These are phyloP conservation scores for Falcunculus frontatus DNA, from an alignment of 2,113 vertebrate species.

Conservation along the genomic window DNA sequence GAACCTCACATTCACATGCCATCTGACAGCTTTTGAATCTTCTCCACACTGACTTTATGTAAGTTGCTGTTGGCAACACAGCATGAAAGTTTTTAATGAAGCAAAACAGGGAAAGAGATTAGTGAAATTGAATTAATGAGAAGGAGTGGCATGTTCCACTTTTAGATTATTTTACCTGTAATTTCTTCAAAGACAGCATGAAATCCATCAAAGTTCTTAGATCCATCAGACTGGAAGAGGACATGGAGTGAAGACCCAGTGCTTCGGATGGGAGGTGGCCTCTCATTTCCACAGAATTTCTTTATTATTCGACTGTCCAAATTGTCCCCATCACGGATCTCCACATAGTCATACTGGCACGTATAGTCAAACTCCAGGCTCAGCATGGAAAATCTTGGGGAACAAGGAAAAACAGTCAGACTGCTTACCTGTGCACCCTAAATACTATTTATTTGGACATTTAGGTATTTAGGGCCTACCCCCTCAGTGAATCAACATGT, in stretches of 20 bases:
- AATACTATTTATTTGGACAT: not conserved
- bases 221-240: conserved; percentile 93
- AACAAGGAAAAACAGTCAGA: not conserved
- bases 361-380: conserved; percentile 93
- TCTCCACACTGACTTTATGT: not conserved
- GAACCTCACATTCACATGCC: not conserved
- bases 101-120: not conserved
- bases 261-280: conserved; percentile 84
- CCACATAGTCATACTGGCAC: conserved; percentile 95
- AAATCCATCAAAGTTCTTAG: conserved; percentile 97
- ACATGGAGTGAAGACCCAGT: conserved; percentile 86
- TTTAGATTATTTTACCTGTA: conserved; percentile 78
- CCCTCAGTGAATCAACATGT: not conserved
- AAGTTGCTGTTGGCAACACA: conserved; percentile 35
- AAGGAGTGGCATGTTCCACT: not conserved
- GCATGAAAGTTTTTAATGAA: conserved; percentile 23
- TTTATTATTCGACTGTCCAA: conserved; percentile 84
- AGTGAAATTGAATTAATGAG: not conserved
- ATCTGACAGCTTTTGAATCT: not conserved
- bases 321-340: conserved; percentile 89
- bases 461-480: not conserved
- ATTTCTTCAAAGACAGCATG: conserved; percentile 91
- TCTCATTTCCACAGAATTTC: conserved; percentile 89
- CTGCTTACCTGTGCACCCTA: not conserved
- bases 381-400: conserved; percentile 90